Evolutionary conservation across 2,797 vertebrate species (phyloP), one percentile per base, ranked within the genome.

Genomic region (Enteromius thamalakanensis): DNA sequence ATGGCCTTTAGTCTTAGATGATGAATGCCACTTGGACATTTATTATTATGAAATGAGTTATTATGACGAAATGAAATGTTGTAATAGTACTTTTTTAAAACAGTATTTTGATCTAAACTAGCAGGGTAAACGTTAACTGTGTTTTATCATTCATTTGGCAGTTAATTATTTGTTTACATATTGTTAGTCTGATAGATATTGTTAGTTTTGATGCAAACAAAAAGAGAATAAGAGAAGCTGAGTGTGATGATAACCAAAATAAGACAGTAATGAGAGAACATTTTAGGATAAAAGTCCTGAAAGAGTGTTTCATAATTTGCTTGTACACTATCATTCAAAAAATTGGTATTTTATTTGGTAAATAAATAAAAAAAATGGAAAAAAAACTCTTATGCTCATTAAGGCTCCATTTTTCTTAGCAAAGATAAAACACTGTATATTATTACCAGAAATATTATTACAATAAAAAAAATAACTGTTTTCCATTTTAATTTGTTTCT

Each of bases 161-260:
- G 7, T 9, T 65, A 80, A 71, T 23, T 32, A 40, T 75, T 81
- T 81, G 42, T 62, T 80, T 65, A 64, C 21, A 64, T 40, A 6
- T 9, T 51, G 53, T 64, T 47, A 17, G 37, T 45, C 49, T 26
- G 26, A 26, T 26, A 26, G 26, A 64, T 40, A 6, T 9, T 51
- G 53, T 64, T 47, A 17, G 37, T 45, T 40, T 55, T 79, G 12
- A 26, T 65, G 19, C 19, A n/a, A 62, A 47, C 3, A 23, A 23
- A 26, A 60, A 76, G 8, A 26, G 21, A 42, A 37, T 42, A 62
- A 76, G 58, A 62, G 8, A 29, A 12, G 42, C 1, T 10, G 37
- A 21, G 23, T 62, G 14, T 29, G 23, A 23, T 26, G 23, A 64
- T 78, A 32, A 47, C 6, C 14, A 29, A 62, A 29, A 76, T 29